These are phyloP conservation scores for Maniola jurtina DNA, from an alignment of 1,140 invertebrate species.

Conservation along the genomic window DNA sequence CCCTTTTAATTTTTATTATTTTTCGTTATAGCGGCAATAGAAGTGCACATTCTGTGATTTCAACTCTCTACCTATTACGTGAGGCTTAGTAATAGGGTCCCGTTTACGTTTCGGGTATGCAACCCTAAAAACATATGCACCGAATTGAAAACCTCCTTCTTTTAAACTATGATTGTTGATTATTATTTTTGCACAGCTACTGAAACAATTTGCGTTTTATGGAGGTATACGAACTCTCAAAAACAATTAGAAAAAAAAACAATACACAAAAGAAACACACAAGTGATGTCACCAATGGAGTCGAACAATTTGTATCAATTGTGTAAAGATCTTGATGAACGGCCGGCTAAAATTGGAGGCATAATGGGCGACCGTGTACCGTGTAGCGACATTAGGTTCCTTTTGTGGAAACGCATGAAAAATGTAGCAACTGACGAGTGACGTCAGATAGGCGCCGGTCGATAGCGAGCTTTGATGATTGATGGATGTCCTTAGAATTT, in stretches of 20 bases:
- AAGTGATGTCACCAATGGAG: constrained; percentile 22
- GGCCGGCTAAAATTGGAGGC: constrained; percentile 50
- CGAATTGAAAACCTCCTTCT: neutral
- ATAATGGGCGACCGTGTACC: constrained; percentile 42
- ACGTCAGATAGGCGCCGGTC: constrained; percentile 51
- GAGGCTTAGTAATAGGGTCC: no score
- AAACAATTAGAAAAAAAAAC: neutral
- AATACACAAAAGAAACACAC: neutral
- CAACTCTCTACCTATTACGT: no score
- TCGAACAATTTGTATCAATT: constrained; percentile 35
- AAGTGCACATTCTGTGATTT: no score
- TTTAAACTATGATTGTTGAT: no score
- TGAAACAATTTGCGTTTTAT: neutral
- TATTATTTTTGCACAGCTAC: no score
- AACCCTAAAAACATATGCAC: no score
- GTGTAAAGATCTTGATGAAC: constrained; percentile 31
- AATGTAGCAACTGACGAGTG: constrained; percentile 45
- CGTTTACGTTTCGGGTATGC: no score
- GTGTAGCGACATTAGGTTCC: constrained; percentile 33
- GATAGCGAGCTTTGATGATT: constrained; percentile 36
- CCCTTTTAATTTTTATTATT: no score
- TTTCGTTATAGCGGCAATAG: no score
- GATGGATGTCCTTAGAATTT: constrained; percentile 27
- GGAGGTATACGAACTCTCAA: neutral
- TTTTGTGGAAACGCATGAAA: constrained; percentile 48